Base-by-base conservation (phyloP, 2,797 vertebrate species). In the Anguilla megastoma region DNA sequence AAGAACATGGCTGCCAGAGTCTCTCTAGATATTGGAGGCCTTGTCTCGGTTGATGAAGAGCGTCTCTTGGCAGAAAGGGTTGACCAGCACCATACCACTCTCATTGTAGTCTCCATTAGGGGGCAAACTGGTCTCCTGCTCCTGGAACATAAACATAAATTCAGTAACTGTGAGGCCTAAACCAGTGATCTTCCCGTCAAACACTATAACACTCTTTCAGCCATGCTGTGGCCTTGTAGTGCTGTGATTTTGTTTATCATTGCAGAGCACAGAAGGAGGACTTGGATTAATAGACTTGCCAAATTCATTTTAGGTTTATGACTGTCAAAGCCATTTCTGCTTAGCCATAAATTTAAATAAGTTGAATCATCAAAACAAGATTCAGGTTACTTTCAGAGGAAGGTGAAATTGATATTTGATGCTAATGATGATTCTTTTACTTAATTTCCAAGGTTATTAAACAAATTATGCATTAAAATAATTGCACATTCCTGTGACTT, bases 41-140 rank as follows among this genome's bases (percentile, higher is more conserved):
- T 98, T 98, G 89, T 99, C 98, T 50, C 95, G 97, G 94, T 96
- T 96, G 94, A 96, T 96, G 94, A 99, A 99, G 2, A 99, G 96
- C 0, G 97, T 99, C 94, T 99, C 98, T 92, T 99, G 98, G 93
- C 98, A 99, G 96, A 99, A 99, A 21, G 99, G 99, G 94, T 99
- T 99, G 45, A 99, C 98, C 10, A 99, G 97, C 92, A 99, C 98
- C 95, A 99, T 97, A 58, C 98, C 98, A 0, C 97, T 98, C 94
- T 97, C 96, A 0, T 96, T 96, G 93, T 98, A 99, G 95, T 99
- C 98, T 0, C 98, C 98, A 0, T 99, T 99, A 74, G 98, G 98
- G 0, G 99, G 99, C 90, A 98, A 97, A 90, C 97, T 97, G 0
- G 97, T 97, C 94, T 99, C 98, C 0, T 95, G 95, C 85, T 97